These are phyloP conservation scores for Myodes glareolus DNA, from an alignment of 2,113 vertebrate genomes.

Conservation along the genomic window DNA sequence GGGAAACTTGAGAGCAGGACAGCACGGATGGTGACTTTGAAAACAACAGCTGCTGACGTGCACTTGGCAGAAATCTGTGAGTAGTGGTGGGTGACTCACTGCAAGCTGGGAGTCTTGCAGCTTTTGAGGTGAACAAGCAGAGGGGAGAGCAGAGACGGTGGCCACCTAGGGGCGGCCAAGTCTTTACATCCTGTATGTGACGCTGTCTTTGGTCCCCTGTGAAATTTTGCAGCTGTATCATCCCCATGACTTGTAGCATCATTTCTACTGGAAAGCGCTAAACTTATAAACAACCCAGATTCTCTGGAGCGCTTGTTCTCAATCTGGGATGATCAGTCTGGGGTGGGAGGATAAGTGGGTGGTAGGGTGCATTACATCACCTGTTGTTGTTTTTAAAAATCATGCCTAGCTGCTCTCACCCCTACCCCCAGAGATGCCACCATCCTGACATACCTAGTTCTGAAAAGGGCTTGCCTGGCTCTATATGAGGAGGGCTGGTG, in stretches of 20 bases:
- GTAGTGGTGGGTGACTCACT: conserved; percentile 70
- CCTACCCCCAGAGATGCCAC: background rate
- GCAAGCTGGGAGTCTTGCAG: conserved; percentile 54
- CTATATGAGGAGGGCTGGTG: background rate
- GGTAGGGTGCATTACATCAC: conserved; percentile 22
- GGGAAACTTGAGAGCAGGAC: conserved; percentile 46
- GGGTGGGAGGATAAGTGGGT: conserved; percentile 65
- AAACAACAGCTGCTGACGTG: conserved; percentile 68
- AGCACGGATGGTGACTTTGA: conserved; percentile 64
- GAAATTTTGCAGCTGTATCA: background rate
- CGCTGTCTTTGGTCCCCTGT: background rate
- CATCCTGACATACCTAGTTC: background rate
- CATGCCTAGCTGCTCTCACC: background rate
- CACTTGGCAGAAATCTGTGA: conserved; percentile 69
- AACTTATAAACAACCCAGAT: background rate
- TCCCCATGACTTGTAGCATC: background rate
- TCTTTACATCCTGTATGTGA: conserved; percentile 30
- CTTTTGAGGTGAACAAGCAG: conserved; percentile 63
- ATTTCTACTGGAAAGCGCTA: background rate
- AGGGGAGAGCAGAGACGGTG: conserved; percentile 35
- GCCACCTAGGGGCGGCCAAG: background rate
- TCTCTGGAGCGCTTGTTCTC: conserved; percentile 32
- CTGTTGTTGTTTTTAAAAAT: background rate
- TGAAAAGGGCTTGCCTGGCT: background rate
- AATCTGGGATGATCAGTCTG: conserved; percentile 36